A percentile compares a stretch with the other conserved stretches of the same genome.
Evolutionary conservation across 2,888 invertebrate species (phyloP).

Genomic region (Lithophane ornitopus): DNA sequence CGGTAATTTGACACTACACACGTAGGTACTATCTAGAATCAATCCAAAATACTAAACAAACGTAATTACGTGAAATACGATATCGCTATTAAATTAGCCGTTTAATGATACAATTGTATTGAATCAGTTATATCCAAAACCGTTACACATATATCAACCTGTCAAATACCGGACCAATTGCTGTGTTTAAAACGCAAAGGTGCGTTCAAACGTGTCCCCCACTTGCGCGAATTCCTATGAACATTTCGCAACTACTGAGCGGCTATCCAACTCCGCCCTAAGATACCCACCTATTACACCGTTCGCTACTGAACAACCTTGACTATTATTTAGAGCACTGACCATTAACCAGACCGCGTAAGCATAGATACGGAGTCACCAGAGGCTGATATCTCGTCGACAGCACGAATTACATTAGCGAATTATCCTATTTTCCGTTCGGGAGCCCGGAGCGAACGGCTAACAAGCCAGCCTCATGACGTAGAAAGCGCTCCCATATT

Average conservation of each 20-base stretch:
- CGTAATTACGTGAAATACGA: constrained; percentile 72
- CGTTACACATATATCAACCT: constrained; percentile 84
- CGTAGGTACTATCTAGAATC: constrained; percentile 38
- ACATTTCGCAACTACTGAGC: constrained; percentile 79
- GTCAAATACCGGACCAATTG: constrained; percentile 88
- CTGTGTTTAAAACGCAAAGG: constrained; percentile 80
- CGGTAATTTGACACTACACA: constrained; percentile 24
- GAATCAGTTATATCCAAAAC: constrained; percentile 69
- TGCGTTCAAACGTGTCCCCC: constrained; percentile 83
- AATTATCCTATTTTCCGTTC: constrained; percentile 85
- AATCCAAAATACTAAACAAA: constrained; percentile 65
- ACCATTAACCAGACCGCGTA: constrained; percentile 80
- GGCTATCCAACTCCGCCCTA: constrained; percentile 82
- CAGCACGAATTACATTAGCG: constrained; percentile 83
- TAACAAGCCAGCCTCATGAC: constrained; percentile 81
- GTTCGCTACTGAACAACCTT: constrained; percentile 88
- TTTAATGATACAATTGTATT: constrained; percentile 73
- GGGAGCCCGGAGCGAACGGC: constrained; percentile 76
- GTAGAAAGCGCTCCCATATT: constrained; percentile 83
- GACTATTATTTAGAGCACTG: constrained; percentile 82
- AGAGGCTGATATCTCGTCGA: constrained; percentile 85
- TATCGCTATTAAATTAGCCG: constrained; percentile 69
- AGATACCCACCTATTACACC: constrained; percentile 85
- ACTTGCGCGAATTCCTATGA: constrained; percentile 80
- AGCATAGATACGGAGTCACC: constrained; percentile 82